A percentile compares a stretch with the other conserved stretches of the same genome.
Conservation (phyloP, 2,888 invertebrate genomes). For the Cheilosia urbana region DNA sequence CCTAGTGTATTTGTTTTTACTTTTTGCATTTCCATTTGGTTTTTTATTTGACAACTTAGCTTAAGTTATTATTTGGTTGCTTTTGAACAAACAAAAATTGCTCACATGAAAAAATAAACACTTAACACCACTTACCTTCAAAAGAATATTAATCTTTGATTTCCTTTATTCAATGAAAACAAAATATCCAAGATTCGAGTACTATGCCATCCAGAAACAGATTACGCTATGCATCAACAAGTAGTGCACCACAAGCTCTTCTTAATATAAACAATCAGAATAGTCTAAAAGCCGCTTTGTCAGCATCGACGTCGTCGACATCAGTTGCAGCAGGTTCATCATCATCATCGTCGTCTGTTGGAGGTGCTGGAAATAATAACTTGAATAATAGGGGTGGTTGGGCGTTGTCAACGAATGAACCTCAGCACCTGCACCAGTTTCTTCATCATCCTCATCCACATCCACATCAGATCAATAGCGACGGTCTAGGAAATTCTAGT, state of each 20-base stretch:
- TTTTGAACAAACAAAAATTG: neutral
- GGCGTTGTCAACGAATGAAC: slow-evolving; percentile 34
- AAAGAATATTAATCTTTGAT: slow-evolving; percentile 54
- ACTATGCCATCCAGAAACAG: slow-evolving; percentile 78
- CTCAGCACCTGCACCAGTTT: slow-evolving; percentile 25
- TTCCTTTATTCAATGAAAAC: slow-evolving; percentile 71
- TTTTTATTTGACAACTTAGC: slow-evolving; percentile 26
- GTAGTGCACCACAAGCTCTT: slow-evolving; percentile 77
- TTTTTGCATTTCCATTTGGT: slow-evolving; percentile 12
- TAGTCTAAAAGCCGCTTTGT: slow-evolving; percentile 52
- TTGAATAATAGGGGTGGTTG: slow-evolving; percentile 39
- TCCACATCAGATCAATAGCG: slow-evolving; percentile 41
- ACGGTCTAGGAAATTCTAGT: slow-evolving; percentile 37
- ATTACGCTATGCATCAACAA: slow-evolving; percentile 77
- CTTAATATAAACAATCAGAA: slow-evolving; percentile 76
- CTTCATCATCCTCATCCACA: slow-evolving; percentile 44
- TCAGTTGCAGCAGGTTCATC: slow-evolving; percentile 13
- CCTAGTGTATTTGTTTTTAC: neutral
- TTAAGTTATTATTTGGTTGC: slow-evolving; percentile 33
- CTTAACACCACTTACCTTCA: slow-evolving; percentile 19
- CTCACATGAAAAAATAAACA: neutral
- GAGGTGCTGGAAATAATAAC: slow-evolving; percentile 46
- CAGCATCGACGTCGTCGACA: slow-evolving; percentile 30
- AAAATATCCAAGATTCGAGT: slow-evolving; percentile 62
- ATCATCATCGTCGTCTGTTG: slow-evolving; percentile 38